These are phyloP conservation scores for Macrotis lagotis DNA, from an alignment of 2,113 vertebrate species.

Conservation along the genomic window DNA sequence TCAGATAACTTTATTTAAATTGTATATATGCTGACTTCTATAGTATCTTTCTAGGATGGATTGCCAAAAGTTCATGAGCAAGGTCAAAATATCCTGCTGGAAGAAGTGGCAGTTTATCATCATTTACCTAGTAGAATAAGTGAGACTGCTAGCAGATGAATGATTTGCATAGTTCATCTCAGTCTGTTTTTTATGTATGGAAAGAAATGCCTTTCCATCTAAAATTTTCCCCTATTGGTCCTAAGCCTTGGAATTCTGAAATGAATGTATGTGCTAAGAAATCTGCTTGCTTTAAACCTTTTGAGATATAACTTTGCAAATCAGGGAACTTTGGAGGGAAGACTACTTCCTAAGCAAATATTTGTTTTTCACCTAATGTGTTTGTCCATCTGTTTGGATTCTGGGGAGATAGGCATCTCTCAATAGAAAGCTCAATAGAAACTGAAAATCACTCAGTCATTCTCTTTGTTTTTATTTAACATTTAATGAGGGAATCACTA, in stretches of 20 bases:
- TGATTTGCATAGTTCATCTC: not conserved
- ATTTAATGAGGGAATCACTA: not conserved
- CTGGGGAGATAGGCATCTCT: conserved; percentile 69
- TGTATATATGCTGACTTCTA: conserved; percentile 31
- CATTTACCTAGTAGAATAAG: not conserved
- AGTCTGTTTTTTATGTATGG: conserved; percentile 52
- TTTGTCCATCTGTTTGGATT: conserved; percentile 74
- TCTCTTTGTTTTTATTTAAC: not conserved
- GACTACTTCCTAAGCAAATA: conserved; percentile 66
- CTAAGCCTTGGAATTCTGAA: conserved; percentile 58
- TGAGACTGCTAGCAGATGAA: not conserved
- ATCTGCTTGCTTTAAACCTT: conserved; percentile 58
- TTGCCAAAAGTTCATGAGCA: conserved; percentile 10
- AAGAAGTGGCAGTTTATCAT: conserved; percentile 36
- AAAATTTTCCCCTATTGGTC: conserved; percentile 18
- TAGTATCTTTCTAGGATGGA: conserved; percentile 38
- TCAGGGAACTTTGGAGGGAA: conserved; percentile 50
- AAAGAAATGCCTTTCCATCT: conserved; percentile 46
- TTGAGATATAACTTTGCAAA: conserved; percentile 54
- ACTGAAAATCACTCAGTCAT: conserved; percentile 50
- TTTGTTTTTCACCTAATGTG: conserved; percentile 77
- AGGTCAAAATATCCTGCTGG: conserved; percentile 3
- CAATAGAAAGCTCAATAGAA: conserved; percentile 68
- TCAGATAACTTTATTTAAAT: conserved; percentile 38
- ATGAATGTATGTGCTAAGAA: conserved; percentile 54